These are phyloP conservation scores for Zoanthus sansibaricus DNA, from an alignment of 92 coral and sea anemone genomes.

Conservation along the genomic window DNA sequence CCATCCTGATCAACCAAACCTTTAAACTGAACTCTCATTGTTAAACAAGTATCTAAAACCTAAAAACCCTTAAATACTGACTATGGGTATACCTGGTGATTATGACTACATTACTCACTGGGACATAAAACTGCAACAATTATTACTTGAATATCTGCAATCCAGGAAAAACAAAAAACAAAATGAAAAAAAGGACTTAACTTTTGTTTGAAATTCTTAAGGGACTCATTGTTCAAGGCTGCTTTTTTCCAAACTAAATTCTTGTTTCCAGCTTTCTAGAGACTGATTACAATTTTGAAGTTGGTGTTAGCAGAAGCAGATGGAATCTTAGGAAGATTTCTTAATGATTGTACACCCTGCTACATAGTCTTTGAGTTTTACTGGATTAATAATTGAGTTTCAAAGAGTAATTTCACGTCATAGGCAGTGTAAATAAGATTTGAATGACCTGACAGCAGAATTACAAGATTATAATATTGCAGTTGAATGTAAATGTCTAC, in stretches of 20 bases:
- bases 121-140: background rate
- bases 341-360: too few relatives aligned
- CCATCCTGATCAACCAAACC: conserved; percentile 49
- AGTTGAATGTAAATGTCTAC: conserved; percentile 1
- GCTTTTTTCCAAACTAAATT: too few relatives aligned
- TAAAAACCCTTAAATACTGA: background rate
- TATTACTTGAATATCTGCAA: conserved; percentile 4
- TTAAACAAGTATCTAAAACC: conserved; percentile 2
- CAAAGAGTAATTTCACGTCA: background rate
- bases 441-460: background rate
- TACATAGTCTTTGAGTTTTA: too few relatives aligned
- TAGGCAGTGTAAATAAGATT: background rate
- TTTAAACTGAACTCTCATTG: conserved; percentile 52
- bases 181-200: too few relatives aligned
- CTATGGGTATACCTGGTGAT: background rate
- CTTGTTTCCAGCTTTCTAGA: too few relatives aligned
- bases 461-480: background rate
- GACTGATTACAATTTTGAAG: too few relatives aligned
- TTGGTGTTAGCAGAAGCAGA: too few relatives aligned
- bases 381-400: background rate
- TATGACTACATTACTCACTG: background rate
- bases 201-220: too few relatives aligned
- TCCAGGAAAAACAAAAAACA: background rate
- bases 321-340: too few relatives aligned
- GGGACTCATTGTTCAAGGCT: too few relatives aligned